Conservation (phyloP, 2,113 vertebrate species). For the human (Homo sapiens) region DNA sequence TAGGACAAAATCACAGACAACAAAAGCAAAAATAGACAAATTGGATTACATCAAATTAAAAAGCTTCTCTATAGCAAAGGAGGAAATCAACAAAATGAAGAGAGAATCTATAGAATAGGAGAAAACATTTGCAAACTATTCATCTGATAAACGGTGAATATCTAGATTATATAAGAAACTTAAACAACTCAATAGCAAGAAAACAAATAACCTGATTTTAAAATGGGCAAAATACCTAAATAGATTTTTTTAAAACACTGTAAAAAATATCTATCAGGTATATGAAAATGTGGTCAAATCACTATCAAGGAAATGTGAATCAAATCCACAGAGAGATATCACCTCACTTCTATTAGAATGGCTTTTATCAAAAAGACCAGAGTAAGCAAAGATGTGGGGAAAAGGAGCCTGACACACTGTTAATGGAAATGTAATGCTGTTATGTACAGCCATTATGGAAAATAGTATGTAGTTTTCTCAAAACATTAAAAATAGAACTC, state of each 20-base stretch:
- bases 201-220: background rate
- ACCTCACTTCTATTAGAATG: background rate
- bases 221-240: background rate
- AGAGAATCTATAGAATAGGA: background rate
- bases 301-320: background rate
- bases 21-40: background rate
- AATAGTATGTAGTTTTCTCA: background rate
- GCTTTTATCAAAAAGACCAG: background rate
- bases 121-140: background rate
- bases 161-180: background rate
- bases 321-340: background rate
- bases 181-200: background rate
- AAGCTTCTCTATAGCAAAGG: background rate
- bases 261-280: background rate
- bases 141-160: background rate
- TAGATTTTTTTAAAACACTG: background rate
- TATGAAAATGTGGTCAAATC: background rate
- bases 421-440: background rate
- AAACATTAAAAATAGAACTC: no score
- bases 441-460: background rate
- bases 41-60: background rate
- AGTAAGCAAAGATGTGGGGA: background rate
- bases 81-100: background rate
- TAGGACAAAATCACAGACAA: background rate
- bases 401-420: background rate